These are phyloP conservation scores for Drosophila kepulauana DNA, from an alignment of 1,140 invertebrate species.

Conservation along the genomic window DNA sequence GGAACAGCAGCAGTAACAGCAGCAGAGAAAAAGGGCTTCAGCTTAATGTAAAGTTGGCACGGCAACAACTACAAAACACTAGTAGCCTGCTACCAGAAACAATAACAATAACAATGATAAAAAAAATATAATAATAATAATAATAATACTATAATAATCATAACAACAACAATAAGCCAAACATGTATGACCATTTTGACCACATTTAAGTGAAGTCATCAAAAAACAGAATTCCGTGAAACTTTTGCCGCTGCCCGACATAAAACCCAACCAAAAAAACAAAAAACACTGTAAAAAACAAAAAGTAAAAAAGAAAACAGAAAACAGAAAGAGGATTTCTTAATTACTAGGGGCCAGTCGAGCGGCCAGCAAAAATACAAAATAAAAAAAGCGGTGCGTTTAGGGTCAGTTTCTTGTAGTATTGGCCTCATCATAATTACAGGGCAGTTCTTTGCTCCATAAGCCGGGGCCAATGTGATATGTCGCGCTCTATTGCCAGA, in stretches of 20 bases:
- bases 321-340: slow-evolving; percentile 81
- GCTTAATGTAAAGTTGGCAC: slow-evolving; percentile 64
- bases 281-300: slow-evolving; percentile 13
- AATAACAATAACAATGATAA: slow-evolving; percentile 72
- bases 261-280: slow-evolving; percentile 52
- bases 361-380: slow-evolving; percentile 11
- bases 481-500: slow-evolving; percentile 75
- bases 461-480: slow-evolving; percentile 73
- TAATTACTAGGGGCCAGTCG: slow-evolving; percentile 65
- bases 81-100: slow-evolving; percentile 38
- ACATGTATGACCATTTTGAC: slow-evolving; percentile 75
- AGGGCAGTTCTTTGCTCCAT: slow-evolving; percentile 55
- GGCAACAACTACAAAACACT: slow-evolving; percentile 39
- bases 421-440: slow-evolving; percentile 84
- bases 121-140: slow-evolving; percentile 56
- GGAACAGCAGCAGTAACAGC: slow-evolving; percentile 12
- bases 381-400: slow-evolving; percentile 51
- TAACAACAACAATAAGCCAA: slow-evolving; percentile 33
- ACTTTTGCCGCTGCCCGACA: slow-evolving; percentile 68
- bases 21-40: slow-evolving; percentile 50
- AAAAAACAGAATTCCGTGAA: slow-evolving; percentile 77
- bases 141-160: slow-evolving; percentile 66
- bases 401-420: slow-evolving; percentile 78
- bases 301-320: slow-evolving; percentile 31
- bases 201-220: slow-evolving; percentile 79